Evolutionary conservation across 2,797 vertebrate genomes (phyloP).

Genomic region (Gila robusta): DNA sequence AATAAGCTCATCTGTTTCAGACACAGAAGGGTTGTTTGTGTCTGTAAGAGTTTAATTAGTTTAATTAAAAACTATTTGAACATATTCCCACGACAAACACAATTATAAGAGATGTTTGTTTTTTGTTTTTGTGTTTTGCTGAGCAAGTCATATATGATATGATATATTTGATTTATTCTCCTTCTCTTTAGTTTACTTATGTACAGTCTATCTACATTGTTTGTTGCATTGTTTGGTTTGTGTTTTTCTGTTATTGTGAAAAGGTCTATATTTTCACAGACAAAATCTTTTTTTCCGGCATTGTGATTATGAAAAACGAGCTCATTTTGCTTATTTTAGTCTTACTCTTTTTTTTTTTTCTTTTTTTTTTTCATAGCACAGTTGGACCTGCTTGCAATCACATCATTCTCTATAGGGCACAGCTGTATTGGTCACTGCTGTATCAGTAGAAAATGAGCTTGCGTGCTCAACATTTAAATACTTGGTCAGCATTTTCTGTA

Average conservation of each 20-base stretch:
- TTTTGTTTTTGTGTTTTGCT: constrained; percentile 13
- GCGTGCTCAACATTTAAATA: too few species aligned
- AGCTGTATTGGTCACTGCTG: too few species aligned
- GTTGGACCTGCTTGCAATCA: background rate
- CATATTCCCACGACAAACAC: constrained; percentile 11
- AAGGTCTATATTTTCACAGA: background rate
- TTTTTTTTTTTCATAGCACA: background rate
- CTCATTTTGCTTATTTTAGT: background rate
- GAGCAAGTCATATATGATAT: constrained; percentile 3
- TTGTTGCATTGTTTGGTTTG: constrained; percentile 17
- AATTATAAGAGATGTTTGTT: constrained; percentile 16
- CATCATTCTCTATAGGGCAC: too few species aligned
- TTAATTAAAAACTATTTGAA: constrained; percentile 18
- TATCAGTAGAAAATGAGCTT: too few species aligned
- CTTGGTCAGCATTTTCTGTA: too few species aligned
- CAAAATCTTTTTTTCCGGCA: background rate
- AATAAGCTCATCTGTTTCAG: background rate
- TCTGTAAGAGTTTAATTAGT: background rate
- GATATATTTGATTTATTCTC: constrained; percentile 1
- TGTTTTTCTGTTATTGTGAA: constrained; percentile 23
- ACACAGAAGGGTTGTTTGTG: background rate
- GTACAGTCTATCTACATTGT: background rate
- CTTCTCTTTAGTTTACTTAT: constrained; percentile 4
- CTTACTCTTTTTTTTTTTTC: background rate
- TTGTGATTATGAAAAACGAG: background rate